Percentiles rank a stretch among this genome's conserved stretches.
Evolutionary conservation across 2,797 vertebrate species (phyloP).

Genomic region (Acipenser oxyrinchus): DNA sequence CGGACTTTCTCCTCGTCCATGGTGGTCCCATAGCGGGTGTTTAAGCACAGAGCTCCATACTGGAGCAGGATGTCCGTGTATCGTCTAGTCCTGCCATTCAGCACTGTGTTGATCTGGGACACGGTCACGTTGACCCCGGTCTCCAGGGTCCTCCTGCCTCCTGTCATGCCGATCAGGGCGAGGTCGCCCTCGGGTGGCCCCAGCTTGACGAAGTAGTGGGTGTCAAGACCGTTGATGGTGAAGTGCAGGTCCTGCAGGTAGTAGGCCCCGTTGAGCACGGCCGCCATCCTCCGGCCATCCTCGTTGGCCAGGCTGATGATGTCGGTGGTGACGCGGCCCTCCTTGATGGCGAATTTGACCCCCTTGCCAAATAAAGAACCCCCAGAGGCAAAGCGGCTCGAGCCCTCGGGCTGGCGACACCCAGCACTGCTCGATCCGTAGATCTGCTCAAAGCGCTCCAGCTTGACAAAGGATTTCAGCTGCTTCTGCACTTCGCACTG

Average conservation of each 20-base stretch:
- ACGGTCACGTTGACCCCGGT: slow-evolving; percentile 92
- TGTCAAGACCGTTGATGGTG: slow-evolving; percentile 79
- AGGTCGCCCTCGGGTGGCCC: slow-evolving; percentile 82
- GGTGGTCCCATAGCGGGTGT: slow-evolving; percentile 86
- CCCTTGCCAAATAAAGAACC: slow-evolving; percentile 91
- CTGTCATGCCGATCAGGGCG: slow-evolving; percentile 85
- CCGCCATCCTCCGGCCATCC: slow-evolving; percentile 83
- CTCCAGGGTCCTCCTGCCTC: slow-evolving; percentile 85
- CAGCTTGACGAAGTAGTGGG: slow-evolving; percentile 88
- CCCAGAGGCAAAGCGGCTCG: slow-evolving; percentile 71
- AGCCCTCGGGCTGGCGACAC: slow-evolving; percentile 65
- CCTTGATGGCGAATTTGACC: slow-evolving; percentile 87
- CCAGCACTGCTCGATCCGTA: slow-evolving; percentile 78
- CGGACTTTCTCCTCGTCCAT: slow-evolving; percentile 86
- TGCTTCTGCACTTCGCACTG: slow-evolving; percentile 96
- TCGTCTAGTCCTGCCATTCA: slow-evolving; percentile 87
- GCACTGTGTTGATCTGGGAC: slow-evolving; percentile 87
- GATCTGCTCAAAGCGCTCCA: slow-evolving; percentile 86
- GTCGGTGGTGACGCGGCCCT: slow-evolving; percentile 79
- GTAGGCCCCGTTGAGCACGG: slow-evolving; percentile 80
- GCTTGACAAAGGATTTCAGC: slow-evolving; percentile 88
- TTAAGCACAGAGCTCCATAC: slow-evolving; percentile 71
- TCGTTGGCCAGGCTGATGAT: slow-evolving; percentile 92
- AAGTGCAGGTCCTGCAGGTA: slow-evolving; percentile 90
- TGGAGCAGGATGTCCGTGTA: slow-evolving; percentile 92